Evolutionary conservation across 2,113 vertebrate genomes (phyloP).

Genomic region (Theristicus caerulescens): DNA sequence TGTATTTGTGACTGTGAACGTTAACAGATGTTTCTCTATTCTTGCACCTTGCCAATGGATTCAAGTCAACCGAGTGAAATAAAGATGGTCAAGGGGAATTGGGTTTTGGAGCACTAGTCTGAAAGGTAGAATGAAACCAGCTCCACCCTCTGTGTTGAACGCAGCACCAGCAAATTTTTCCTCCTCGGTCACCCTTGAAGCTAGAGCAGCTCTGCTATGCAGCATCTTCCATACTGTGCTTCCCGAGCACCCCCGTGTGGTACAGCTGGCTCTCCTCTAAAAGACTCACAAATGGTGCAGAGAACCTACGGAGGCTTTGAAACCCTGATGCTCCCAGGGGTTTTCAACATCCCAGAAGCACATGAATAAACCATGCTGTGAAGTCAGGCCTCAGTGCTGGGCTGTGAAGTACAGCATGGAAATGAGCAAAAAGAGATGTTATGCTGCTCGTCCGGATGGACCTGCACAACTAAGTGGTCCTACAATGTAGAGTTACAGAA

Average conservation of each 20-base stretch:
- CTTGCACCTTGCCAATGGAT: background rate
- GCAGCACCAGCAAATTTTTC: background rate
- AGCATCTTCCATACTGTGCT: background rate
- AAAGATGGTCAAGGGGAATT: background rate
- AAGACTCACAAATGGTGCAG: background rate
- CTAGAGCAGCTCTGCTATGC: background rate
- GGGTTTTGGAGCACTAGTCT: background rate
- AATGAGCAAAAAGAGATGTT: background rate
- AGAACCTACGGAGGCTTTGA: background rate
- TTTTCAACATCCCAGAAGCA: rapidly evolving
- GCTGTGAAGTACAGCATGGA: background rate
- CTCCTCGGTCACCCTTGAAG: background rate
- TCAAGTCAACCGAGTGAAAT: background rate
- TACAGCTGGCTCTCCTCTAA: background rate
- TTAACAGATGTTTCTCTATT: background rate
- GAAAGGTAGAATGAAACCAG: background rate
- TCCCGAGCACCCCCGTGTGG: slow-evolving; percentile 10
- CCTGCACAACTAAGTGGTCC: rapidly evolving
- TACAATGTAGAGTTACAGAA: background rate
- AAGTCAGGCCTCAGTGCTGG: background rate
- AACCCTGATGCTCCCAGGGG: background rate
- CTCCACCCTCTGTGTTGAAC: background rate
- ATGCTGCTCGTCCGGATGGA: rapidly evolving
- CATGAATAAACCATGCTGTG: background rate
- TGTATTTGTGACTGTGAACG: background rate